Evolutionary conservation across 2,888 invertebrate genomes (phyloP), one percentile per base, ranked within the genome.

Genomic region (Elmis aenea): DNA sequence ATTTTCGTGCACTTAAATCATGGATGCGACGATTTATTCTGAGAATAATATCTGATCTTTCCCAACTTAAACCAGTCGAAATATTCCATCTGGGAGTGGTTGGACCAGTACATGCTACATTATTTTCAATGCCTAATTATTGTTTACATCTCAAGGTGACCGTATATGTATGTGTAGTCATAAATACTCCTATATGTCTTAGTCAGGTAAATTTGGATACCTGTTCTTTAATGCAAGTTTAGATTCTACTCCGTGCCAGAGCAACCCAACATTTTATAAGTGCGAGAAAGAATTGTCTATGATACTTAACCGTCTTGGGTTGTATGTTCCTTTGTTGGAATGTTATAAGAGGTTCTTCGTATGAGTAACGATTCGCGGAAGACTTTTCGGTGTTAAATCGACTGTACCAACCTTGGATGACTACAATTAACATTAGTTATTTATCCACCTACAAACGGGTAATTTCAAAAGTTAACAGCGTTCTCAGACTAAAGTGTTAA

Each of bases 131-230:
- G 61, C 59, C 59, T 64, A 64, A 64, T 63, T 64, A 62, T 61
- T 64, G 64, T 63, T 62, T 61, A 61, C 60, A 62, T 61, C 61
- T 58, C 64, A 64, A 64, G 64, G 64, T 64, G 64, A 64, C 64
- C 64, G 57, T 51, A 52, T 54, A 54, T 51, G 58, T 62, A 61
- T 59, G 55, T 59, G 55, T 52, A 47, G 61, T 57, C 60, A 52
- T 62, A 62, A 62, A 61, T 62, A 59, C 58, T 51, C 50, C 57
- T 58, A 57, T 59, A 59, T 58, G 55, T 61, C 59, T 59, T 59
- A 53, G 58, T 51, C 61, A 62, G 62, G 64, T 62, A 62, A 60
- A 43, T 54, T 55, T 51, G 42, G 56, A 57, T 64, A 62, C 62
- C 63, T 62, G 62, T 52, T 55, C 52, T 51, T 50, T 49, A 51